These are phyloP conservation scores for Mellivora capensis DNA, from an alignment of 2,113 vertebrate species.

Conservation along the genomic window DNA sequence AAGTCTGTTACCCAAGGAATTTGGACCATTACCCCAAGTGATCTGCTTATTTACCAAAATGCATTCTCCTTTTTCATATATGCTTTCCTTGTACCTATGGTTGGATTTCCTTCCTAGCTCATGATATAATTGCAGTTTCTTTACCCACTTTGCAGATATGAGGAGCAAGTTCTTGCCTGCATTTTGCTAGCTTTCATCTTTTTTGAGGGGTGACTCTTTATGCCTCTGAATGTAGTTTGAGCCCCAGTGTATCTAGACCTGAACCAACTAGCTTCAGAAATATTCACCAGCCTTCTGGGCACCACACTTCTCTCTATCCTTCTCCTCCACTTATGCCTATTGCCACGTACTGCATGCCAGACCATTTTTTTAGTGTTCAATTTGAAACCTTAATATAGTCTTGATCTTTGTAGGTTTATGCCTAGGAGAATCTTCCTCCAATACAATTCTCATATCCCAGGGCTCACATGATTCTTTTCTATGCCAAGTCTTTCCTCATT, in stretches of 20 bases:
- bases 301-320: not conserved
- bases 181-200: not conserved
- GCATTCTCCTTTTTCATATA: not conserved
- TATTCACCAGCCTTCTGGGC: not conserved
- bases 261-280: not conserved
- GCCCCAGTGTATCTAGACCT: not conserved
- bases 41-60: not conserved
- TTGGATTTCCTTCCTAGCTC: not conserved
- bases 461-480: not conserved
- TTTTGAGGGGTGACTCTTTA: not conserved
- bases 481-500: not conserved
- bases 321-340: not conserved
- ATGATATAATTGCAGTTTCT: not conserved
- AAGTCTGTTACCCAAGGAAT: not conserved
- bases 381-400: not conserved
- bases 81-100: not conserved
- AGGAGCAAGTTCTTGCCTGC: not conserved
- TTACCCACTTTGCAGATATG: not conserved
- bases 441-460: not conserved
- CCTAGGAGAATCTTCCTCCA: not conserved
- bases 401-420: not conserved
- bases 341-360: not conserved
- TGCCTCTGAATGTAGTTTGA: not conserved
- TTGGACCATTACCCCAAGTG: not conserved
- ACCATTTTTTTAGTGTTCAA: not conserved